Conservation (phyloP, 1,140 invertebrate species). For the Rhizoglyphus robini region DNA sequence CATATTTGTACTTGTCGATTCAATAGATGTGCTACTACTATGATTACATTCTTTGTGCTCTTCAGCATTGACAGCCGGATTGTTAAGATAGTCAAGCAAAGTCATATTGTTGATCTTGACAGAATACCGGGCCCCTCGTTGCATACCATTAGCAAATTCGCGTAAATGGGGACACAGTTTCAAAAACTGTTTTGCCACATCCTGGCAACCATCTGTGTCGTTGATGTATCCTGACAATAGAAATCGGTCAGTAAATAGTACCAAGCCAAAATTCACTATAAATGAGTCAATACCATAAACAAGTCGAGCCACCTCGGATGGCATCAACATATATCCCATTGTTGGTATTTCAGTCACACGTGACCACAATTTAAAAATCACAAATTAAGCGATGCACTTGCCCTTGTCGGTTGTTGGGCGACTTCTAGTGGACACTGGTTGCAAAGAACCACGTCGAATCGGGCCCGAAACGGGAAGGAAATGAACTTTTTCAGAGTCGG, state of each 20-base stretch:
- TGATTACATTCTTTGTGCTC: no score
- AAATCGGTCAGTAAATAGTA: background rate
- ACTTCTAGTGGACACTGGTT: no score
- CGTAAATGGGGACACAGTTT: background rate
- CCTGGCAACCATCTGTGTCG: background rate
- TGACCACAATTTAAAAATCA: no score
- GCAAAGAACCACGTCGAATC: no score
- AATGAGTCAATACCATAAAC: background rate
- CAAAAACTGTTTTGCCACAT: slow-evolving; percentile 7
- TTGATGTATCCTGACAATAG: background rate
- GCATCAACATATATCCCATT: background rate
- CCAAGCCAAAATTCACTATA: background rate
- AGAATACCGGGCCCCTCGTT: background rate
- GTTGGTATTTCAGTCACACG: background rate
- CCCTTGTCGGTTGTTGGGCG: no score
- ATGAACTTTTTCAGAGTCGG: no score
- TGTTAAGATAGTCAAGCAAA: background rate
- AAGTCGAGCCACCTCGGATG: slow-evolving; percentile 1
- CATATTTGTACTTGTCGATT: background rate
- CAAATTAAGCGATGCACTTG: no score
- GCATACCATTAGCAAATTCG: background rate
- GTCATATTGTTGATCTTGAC: background rate
- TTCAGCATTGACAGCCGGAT: no score
- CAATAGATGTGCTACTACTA: no score
- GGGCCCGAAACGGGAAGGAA: no score